Base-by-base conservation (phyloP, 2,888 invertebrate species). In the Hirtodrosophila histrioides region DNA sequence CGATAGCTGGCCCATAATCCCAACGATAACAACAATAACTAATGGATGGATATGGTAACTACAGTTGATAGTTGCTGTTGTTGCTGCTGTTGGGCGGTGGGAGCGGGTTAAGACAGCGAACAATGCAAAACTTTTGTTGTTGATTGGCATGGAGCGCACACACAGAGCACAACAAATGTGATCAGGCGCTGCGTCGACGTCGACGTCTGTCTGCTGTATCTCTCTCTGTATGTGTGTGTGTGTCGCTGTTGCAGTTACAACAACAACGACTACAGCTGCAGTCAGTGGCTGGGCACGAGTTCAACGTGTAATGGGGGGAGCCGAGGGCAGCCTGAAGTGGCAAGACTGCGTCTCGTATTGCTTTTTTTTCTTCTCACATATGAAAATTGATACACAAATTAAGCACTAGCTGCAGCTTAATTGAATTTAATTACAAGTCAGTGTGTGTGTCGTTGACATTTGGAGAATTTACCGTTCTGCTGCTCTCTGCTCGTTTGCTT, bases 371-470 rank as follows among this genome's bases (percentile, higher is more conserved):
- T 50, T 49, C 50, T 53, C 46, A 66, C 53, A 63, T 71, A 55
- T 50, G 49, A 71, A 73, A 79, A 54, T 74, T 78, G 64, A 74
- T 75, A 77, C 74, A 80, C 73, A 78, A 81, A 88, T 84, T 82
- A 74, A 76, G 75, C 68, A 77, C 69, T 55, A 50, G 74, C 71
- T 74, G 73, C 75, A 55, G 71, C 79, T 86, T 84, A 88, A 89
- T 89, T 89, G 89, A 89, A 86, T 87, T 89, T 89, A 89, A 89
- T 88, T 89, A 86, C 81, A 86, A 68, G 24, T 50, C 48, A 10
- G 53, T 50, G 46, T 53, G 53, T 58, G 58, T 64, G 73, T 72
- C 77, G 69, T 65, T 70, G 76, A 67, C 73, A 75, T 73, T 73
- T 75, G 61, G 56, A 70, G 75, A 75, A 75, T 73, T 69, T 70